Evolutionary conservation across 1,140 invertebrate species (phyloP).

Genomic region (Solenopsis fugax): DNA sequence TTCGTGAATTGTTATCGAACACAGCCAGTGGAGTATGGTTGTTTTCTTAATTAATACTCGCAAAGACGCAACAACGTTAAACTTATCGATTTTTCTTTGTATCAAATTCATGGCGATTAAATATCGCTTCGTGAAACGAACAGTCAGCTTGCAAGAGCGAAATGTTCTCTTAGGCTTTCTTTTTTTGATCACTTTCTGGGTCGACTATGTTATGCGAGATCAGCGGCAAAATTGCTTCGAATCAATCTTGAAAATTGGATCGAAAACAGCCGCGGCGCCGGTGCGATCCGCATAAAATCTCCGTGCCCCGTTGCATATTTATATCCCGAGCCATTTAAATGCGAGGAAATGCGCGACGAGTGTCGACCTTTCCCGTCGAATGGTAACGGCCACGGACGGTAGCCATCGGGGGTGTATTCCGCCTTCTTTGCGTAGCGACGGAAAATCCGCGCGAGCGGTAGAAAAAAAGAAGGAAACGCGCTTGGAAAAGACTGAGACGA

Average conservation of each 20-base stretch:
- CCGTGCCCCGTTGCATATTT: conserved; percentile 77
- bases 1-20: background rate
- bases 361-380: conserved; percentile 63
- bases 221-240: conserved; percentile 66
- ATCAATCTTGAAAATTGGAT: conserved; percentile 80
- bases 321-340: conserved; percentile 76
- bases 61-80: background rate
- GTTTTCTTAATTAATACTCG: background rate
- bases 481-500: conserved; percentile 18
- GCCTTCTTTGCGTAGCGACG: conserved; percentile 58
- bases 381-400: background rate
- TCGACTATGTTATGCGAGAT: conserved; percentile 25
- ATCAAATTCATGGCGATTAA: conserved; percentile 2
- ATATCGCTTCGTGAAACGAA: background rate
- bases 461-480: background rate
- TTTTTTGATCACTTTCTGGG: background rate
- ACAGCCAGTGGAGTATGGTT: background rate
- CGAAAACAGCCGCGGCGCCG: conserved; percentile 69
- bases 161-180: background rate
- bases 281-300: conserved; percentile 60
- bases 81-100: background rate
- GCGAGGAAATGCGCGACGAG: conserved; percentile 67
- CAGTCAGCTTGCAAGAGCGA: background rate
- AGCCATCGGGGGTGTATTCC: conserved; percentile 2
- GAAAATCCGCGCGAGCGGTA: background rate